Evolutionary conservation across 1,140 invertebrate genomes (phyloP).

Genomic region (Pseudomyrmex pallidus): DNA sequence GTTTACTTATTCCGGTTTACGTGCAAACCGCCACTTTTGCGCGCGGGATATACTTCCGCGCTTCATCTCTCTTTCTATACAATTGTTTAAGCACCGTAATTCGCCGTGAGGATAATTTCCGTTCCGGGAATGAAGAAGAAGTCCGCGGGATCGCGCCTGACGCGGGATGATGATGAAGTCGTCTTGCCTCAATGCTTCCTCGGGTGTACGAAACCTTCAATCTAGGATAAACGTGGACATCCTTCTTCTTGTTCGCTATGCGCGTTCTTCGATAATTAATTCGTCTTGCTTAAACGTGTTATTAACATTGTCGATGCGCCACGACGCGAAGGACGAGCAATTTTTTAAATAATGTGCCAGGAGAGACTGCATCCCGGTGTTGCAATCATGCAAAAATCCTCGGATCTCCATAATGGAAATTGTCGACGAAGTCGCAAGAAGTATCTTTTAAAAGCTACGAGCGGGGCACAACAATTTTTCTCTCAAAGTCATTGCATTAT

Average conservation of each 20-base stretch:
- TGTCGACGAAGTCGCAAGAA: constrained; percentile 23
- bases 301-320: constrained; percentile 11
- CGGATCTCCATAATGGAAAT: constrained; percentile 8
- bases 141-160: constrained; percentile 3
- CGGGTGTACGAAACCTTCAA: constrained; percentile 2
- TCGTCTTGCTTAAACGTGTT: background rate
- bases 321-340: constrained; percentile 6
- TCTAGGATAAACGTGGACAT: constrained; percentile 31
- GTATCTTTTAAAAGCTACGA: constrained; percentile 21
- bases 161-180: constrained; percentile 33
- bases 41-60: constrained; percentile 4
- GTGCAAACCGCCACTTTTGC: constrained; percentile 26
- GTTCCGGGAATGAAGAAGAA: constrained; percentile 6
- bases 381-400: no score
- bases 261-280: constrained; percentile 17
- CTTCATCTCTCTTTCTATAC: background rate
- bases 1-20: constrained; percentile 52
- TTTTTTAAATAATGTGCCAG: constrained; percentile 32
- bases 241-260: background rate
- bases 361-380: constrained; percentile 26
- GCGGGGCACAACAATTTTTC: background rate
- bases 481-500: constrained; percentile 9
- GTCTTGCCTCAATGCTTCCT: background rate
- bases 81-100: constrained; percentile 28
- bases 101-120: background rate